Evolutionary conservation across 1,140 invertebrate genomes (phyloP).

Genomic region (Platyscapa corneri): DNA sequence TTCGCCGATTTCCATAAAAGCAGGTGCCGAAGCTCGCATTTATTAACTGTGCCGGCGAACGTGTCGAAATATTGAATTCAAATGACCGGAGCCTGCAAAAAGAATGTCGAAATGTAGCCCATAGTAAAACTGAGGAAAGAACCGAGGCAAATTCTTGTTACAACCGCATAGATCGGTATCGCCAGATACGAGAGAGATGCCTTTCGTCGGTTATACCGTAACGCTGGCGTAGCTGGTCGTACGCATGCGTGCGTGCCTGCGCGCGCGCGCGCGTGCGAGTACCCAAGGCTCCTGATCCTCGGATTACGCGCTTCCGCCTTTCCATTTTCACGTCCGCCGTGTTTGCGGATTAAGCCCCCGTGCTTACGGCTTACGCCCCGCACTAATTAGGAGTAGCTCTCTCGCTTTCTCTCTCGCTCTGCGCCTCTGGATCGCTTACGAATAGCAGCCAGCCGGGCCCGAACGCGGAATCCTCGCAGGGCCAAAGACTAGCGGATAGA

Average conservation of each 20-base stretch:
- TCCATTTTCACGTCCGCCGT: background rate
- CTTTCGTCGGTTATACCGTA: background rate
- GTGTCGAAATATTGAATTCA: background rate
- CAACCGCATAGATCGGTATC: background rate
- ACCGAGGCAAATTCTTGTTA: slow-evolving; percentile 1
- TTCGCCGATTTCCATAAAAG: background rate
- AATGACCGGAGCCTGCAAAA: background rate
- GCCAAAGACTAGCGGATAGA: background rate
- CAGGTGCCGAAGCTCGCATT: background rate
- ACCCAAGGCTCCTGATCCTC: slow-evolving; percentile 27
- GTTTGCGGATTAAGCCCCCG: slow-evolving; percentile 18
- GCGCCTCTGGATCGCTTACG: background rate
- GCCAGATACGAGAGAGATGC: background rate
- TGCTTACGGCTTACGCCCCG: too few relatives aligned
- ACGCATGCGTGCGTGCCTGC: background rate
- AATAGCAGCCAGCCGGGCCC: background rate
- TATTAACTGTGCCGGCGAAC: too few relatives aligned
- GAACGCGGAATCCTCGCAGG: background rate
- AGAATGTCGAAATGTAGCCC: background rate
- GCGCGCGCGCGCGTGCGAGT: too few relatives aligned
- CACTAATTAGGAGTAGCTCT: slow-evolving; percentile 14
- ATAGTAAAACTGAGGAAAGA: slow-evolving; percentile 8
- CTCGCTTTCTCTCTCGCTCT: background rate
- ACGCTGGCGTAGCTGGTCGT: background rate
- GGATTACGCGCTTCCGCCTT: slow-evolving; percentile 51